Evolutionary conservation across 2,888 invertebrate species (phyloP), one percentile per base, ranked within the genome.

Genomic region (Augiades crinisus): DNA sequence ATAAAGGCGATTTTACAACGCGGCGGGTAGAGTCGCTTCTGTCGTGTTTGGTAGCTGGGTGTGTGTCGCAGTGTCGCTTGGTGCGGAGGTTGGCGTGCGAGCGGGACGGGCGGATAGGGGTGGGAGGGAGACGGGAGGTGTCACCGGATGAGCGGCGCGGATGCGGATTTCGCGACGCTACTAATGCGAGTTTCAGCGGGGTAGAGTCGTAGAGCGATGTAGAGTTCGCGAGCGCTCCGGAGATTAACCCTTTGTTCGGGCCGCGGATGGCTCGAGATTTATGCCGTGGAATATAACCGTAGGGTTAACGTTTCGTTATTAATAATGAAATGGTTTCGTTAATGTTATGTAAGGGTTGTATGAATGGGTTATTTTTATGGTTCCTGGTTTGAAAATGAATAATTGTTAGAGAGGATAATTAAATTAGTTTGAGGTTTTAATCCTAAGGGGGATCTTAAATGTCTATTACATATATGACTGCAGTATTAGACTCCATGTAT

Each of bases 31-130:
- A 56, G 85, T 78, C 81, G 80, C 76, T 81, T 84, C 55, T 58
- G 81, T 55, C 74, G 72, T 81, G 63, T 75, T 33, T 63, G 59
- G 68, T 65, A 65, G 64, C 66, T 65, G 40, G 53, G 67, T 68
- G 73, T 75, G 68, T 86, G 85, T 85, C 85, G 83, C 86, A 75
- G 74, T 84, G 86, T 85, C 85, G 85, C 74, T 78, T 67, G 64
- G 71, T 68, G 66, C 72, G 70, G 70, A 67, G 68, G 68, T 66
- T 68, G 69, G 68, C 61, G 86, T 80, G 82, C 67, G 84, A 87
- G 81, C 59, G 74, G 65, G 88, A 89, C 64, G 70, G 73, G 59
- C 56, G 51, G 63, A 64, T 71, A 75, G 78, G 72, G 75, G 76
- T 77, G 77, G 77, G 78, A 76, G 72, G 78, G 76, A 72, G 70